Conservation (phyloP, 1,140 invertebrate genomes). For the Gryllus bimaculatus region DNA sequence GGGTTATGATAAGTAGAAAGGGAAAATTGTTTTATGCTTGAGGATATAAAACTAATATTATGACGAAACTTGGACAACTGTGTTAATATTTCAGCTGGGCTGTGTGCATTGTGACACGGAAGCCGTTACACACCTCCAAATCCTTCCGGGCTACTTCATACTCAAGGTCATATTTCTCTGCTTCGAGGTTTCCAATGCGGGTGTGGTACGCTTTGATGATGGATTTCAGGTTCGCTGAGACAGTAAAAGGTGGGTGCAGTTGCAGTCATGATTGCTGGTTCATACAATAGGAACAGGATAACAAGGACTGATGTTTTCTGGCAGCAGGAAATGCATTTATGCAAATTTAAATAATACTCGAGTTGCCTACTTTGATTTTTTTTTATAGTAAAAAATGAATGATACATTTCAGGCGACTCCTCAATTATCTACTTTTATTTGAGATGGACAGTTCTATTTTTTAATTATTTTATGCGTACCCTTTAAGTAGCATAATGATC, state of each 20-base stretch:
- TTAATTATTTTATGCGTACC: no score
- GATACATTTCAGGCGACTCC: no score
- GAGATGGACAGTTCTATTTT: no score
- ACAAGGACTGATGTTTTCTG: not conserved
- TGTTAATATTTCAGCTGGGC: conserved; percentile 1
- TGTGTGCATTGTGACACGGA: not conserved
- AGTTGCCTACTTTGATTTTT: no score
- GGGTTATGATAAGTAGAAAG: no score
- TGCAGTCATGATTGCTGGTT: not conserved
- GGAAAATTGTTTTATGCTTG: no score
- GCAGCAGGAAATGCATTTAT: not conserved
- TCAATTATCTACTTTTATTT: no score
- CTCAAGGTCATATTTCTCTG: conserved; percentile 95
- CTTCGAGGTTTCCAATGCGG: conserved; percentile 77
- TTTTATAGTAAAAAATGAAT: no score
- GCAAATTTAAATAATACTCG: no score
- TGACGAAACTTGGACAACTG: not conserved
- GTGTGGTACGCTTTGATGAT: conserved; percentile 78
- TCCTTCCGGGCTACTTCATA: conserved; percentile 87
- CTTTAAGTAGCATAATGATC: no score
- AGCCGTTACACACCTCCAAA: conserved; percentile 54
- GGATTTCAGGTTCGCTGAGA: conserved; percentile 60
- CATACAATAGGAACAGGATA: not conserved
- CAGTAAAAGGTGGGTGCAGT: conserved; percentile 8
- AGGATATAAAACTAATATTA: no score